A percentile compares a stretch with the other conserved stretches of the same genome.
Conservation (phyloP, 1,140 invertebrate species). For the Campodea augens region DNA sequence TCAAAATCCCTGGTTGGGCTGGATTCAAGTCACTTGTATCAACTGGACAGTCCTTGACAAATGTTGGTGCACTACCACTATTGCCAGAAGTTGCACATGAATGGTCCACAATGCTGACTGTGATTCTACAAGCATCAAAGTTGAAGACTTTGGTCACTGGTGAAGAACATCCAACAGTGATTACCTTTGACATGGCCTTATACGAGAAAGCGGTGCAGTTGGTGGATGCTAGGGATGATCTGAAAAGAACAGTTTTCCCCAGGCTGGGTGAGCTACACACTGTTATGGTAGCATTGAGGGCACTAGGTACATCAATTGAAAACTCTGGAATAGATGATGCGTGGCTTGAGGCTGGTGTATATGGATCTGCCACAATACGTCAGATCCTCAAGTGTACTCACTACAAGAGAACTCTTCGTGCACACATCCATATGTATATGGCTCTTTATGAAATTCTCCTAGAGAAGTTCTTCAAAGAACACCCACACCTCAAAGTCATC, state of each 20-base stretch:
- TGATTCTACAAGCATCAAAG: slow-evolving; percentile 8
- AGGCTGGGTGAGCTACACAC: slow-evolving; percentile 13
- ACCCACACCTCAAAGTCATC: too few relatives aligned
- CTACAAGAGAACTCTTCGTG: background rate
- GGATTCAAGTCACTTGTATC: slow-evolving; percentile 10
- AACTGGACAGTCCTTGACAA: slow-evolving; percentile 5
- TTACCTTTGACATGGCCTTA: slow-evolving; percentile 9
- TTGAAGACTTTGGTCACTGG: slow-evolving; percentile 11
- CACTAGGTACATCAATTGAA: background rate
- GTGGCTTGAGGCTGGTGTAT: background rate
- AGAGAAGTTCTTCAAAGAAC: too few relatives aligned
- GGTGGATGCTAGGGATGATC: slow-evolving; percentile 1
- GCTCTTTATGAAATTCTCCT: background rate
- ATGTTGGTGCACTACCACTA: slow-evolving; percentile 11
- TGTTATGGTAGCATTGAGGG: background rate
- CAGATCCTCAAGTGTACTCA: background rate
- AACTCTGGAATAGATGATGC: background rate
- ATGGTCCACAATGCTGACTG: slow-evolving; percentile 12
- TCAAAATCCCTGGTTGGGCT: slow-evolving; percentile 10
- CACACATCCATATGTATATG: background rate
- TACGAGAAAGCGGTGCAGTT: slow-evolving; percentile 8
- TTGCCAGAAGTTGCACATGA: slow-evolving; percentile 13
- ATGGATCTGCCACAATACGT: background rate
- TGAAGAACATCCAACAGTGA: slow-evolving; percentile 11
- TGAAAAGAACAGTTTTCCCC: slow-evolving; percentile 9